Conservation (phyloP, 2,888 invertebrate genomes). For the Calameuta filiformis region DNA sequence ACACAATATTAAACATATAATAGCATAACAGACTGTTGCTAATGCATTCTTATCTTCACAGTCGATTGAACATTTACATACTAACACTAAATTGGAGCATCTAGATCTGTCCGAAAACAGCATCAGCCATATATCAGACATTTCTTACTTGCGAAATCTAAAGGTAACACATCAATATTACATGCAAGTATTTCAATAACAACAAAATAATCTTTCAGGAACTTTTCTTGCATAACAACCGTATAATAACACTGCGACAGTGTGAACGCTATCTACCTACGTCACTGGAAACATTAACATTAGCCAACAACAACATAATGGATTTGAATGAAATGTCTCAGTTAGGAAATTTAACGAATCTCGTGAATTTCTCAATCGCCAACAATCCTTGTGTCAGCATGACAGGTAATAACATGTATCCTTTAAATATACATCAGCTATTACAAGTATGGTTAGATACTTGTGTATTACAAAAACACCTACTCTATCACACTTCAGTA, state of each 20-base stretch:
- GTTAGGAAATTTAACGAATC: conserved; percentile 78
- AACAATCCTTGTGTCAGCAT: conserved; percentile 89
- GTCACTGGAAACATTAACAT: conserved; percentile 78
- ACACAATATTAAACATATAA: not conserved
- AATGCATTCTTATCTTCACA: conserved; percentile 50
- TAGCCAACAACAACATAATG: conserved; percentile 84
- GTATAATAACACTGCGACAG: conserved; percentile 82
- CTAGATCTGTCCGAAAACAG: conserved; percentile 91
- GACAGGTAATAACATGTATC: conserved; percentile 83
- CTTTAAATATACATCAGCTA: conserved; percentile 65
- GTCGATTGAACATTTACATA: conserved; percentile 89
- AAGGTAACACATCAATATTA: conserved; percentile 72
- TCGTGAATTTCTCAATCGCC: conserved; percentile 85
- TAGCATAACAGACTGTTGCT: conserved; percentile 9
- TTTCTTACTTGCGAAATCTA: conserved; percentile 83
- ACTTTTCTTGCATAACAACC: conserved; percentile 86
- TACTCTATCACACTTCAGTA: no score
- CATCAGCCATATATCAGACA: conserved; percentile 85
- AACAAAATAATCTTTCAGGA: conserved; percentile 71
- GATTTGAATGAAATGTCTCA: conserved; percentile 90
- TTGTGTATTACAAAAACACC: not conserved
- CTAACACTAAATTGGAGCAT: conserved; percentile 83
- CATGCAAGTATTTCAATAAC: not conserved
- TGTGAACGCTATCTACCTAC: conserved; percentile 86
- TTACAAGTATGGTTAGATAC: not conserved